Evolutionary conservation across 2,888 invertebrate species (phyloP), one percentile per base, ranked within the genome.

Genomic region (Heteromyza rotundicornis): DNA sequence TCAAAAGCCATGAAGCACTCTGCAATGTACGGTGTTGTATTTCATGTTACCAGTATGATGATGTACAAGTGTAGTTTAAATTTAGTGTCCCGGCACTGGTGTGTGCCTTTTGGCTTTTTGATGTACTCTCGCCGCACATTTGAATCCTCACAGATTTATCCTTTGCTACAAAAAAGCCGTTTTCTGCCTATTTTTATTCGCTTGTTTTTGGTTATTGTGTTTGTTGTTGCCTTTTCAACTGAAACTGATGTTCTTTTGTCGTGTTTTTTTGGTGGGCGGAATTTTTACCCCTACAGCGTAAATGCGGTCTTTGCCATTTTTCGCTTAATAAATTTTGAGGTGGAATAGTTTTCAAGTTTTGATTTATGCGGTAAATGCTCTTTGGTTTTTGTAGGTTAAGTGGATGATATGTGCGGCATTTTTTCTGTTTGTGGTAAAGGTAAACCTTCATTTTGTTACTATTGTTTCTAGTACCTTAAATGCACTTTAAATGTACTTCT

Each of bases 61-160:
- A n/a, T n/a, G n/a, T n/a, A 40, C 40, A 40, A 40, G 16, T 10
- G 40, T 7, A n/a, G 14, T n/a, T 10, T 40, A n/a, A 40, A 40
- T 40, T 7, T n/a, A 40, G 40, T 40, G 40, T 40, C 40, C 10
- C 14, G 5, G 40, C 16, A n/a, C 40, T n/a, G 5, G 5, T 40
- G 40, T 40, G 40, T 40, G 40, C 40, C 40, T 40, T 40, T 40
- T 40, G 40, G 40, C 40, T 40, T 3, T 40, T 40, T 40, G 40
- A 40, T 40, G 14, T n/a, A 40, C 40, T 40, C 40, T 40, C 16
- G 40, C 27, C 27, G 27, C 27, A 27, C 27, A 27, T 7, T 27
- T 27, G 27, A 27, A 27, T 7, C 27, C 5, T 27, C 27, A 27
- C 27, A n/a, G n/a, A n/a, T n/a, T n/a, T n/a, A n/a, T n/a, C n/a